Evolutionary conservation across 2,797 vertebrate species (phyloP).

Genomic region (Clarias laeviceps): DNA sequence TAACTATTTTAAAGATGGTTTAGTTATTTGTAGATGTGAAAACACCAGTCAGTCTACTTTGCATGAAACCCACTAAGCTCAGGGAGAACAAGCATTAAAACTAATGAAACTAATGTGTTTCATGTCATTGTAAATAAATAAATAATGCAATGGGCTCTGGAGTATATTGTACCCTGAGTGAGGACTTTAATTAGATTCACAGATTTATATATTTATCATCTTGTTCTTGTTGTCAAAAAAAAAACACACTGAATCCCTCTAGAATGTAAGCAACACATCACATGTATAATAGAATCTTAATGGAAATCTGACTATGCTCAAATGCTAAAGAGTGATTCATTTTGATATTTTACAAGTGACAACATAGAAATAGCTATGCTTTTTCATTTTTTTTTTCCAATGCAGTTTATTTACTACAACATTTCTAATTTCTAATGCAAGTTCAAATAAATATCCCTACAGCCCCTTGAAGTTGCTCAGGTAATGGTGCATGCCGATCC

Average conservation of each 20-base stretch:
- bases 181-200: not conserved
- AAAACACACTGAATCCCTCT: not conserved
- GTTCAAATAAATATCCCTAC: constrained; percentile 4
- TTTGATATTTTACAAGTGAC: not conserved
- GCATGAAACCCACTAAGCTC: too few relatives aligned
- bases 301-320: not conserved
- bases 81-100: too few relatives aligned
- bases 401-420: constrained; percentile 1
- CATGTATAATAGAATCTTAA: too few relatives aligned
- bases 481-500: constrained; percentile 22
- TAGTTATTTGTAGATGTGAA: too few relatives aligned
- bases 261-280: not conserved
- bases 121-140: too few relatives aligned
- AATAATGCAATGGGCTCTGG: not conserved
- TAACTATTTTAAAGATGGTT: too few relatives aligned
- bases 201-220: not conserved
- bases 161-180: not conserved
- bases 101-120: too few relatives aligned
- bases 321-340: not conserved
- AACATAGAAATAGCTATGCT: too few relatives aligned
- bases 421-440: not conserved
- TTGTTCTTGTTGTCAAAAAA: not conserved
- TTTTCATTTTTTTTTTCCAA: too few relatives aligned
- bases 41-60: too few relatives aligned
- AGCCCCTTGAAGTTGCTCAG: not conserved